A percentile compares a stretch with the other conserved stretches of the same genome.
These are phyloP conservation scores for Microtus montanus DNA, from an alignment of 2,113 vertebrate species.

Conservation along the genomic window DNA sequence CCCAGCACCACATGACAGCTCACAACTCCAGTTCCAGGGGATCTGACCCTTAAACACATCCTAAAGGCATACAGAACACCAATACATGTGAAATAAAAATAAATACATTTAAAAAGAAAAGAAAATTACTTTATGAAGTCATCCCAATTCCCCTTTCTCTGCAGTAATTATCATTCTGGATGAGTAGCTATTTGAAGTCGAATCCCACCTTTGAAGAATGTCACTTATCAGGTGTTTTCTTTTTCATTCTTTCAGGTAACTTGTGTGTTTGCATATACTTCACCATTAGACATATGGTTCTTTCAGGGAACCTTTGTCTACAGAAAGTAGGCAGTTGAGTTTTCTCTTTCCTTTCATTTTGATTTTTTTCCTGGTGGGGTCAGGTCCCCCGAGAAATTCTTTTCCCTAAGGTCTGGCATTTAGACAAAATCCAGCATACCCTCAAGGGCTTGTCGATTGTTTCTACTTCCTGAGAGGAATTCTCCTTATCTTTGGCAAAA, in stretches of 20 bases:
- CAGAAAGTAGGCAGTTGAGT: neutral
- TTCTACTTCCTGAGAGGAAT: neutral
- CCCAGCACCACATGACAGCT: neutral
- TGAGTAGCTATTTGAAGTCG: neutral
- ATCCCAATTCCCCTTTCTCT: neutral
- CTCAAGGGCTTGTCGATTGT: neutral
- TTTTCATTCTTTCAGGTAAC: neutral
- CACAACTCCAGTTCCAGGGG: neutral
- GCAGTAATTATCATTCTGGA: neutral
- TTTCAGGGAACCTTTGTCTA: neutral
- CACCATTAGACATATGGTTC: slow-evolving; percentile 4
- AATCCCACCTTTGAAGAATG: slow-evolving; percentile 11
- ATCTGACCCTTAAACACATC: neutral
- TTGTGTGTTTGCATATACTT: neutral
- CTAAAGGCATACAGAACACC: neutral
- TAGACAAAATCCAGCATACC: neutral
- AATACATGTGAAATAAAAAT: neutral
- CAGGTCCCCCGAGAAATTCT: neutral
- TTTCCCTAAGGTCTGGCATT: neutral
- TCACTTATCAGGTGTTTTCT: neutral
- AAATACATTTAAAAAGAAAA: neutral
- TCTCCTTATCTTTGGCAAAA: neutral
- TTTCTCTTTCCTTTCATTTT: neutral
- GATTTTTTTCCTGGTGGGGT: neutral
- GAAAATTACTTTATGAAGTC: neutral